phyloP scores from a whole-genome alignment of 1,140 invertebrate species.

The Drosophila arawakana region DNA sequence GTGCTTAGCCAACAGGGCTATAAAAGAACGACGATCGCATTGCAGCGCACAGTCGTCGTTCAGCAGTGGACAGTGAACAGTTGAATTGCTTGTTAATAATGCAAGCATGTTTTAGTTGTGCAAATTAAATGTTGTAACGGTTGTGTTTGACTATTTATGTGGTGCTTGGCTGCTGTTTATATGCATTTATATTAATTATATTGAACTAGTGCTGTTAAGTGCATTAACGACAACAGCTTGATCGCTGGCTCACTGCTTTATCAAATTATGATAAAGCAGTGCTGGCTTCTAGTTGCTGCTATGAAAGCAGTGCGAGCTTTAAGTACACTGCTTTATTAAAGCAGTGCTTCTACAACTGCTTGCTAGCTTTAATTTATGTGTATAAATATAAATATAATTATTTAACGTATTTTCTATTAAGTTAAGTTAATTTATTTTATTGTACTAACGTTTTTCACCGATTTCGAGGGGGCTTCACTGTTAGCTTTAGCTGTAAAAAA shows the following conservation, averaged over 20 bases:
- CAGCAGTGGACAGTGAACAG: conserved; percentile 32
- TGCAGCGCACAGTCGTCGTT: conserved; percentile 41
- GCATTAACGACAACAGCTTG: background rate
- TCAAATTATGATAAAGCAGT: background rate
- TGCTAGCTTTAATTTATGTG: background rate
- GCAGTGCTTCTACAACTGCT: background rate
- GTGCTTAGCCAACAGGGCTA: conserved; percentile 30
- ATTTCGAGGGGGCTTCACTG: background rate
- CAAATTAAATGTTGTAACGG: background rate
- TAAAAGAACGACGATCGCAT: conserved; percentile 47
- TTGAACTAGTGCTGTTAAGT: background rate
- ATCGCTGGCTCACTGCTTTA: background rate
- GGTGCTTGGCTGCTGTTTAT: background rate
- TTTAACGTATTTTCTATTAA: background rate
- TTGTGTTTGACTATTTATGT: background rate
- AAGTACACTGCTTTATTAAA: background rate
- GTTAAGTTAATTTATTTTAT: background rate
- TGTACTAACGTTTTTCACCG: background rate
- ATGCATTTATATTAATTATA: background rate
- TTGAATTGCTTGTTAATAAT: background rate
- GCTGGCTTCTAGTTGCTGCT: too few relatives aligned
- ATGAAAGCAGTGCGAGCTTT: background rate
- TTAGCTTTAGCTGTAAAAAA: background rate
- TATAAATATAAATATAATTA: background rate
- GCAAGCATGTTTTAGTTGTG: background rate